Evolutionary conservation across 2,113 vertebrate genomes (phyloP), one percentile per base, ranked within the genome.

Genomic region (Probosciger aterrimus): DNA sequence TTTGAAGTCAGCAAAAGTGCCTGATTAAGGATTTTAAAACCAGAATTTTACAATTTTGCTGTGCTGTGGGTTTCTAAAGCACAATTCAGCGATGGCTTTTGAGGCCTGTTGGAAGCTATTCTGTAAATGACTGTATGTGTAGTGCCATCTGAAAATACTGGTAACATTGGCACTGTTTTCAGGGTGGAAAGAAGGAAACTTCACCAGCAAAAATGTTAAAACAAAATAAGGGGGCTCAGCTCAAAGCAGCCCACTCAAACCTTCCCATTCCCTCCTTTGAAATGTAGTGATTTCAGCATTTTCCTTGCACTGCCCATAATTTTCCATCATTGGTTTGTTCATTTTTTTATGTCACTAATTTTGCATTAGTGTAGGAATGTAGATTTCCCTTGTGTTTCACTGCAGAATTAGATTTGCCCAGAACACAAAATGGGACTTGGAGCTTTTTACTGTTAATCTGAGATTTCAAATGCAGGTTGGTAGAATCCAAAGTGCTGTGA

Each of bases 1-100:
- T 94, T 76, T 64, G 63, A 94, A 96, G 86, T 95, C 93, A 96
- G 95, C 93, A 94, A 31, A 95, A 96, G 69, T 81, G 88, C 73
- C 65, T 96, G 90, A 95, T 95, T 91, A 89, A 94, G 90, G 91
- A 91, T 94, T 89, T 91, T 18, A 92, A 94, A 75, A 39, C 3
- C 64, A 92, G 86, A 71, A 92, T 90, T 94, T 77, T 60, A 80
- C 63, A 69, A 60, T 92, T 67, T 90, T 79, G 33, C 85, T 8
- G 3, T 68, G 30, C 41, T 82, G 11, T 82, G 55, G 50, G 20
- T 90, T 96, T 96, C 73, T 86, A 83, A 93, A 93, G 71, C 83
- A 62, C 7, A 13, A 52, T 60, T 86, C 69, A 91, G 0, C 1
- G 17, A 37, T n/a, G 46, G 74, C 70, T 93, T 92, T 93, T 92